Evolutionary conservation across 1,140 invertebrate species (phyloP), one percentile per base, ranked within the genome.

Genomic region (Cydia strobilella): DNA sequence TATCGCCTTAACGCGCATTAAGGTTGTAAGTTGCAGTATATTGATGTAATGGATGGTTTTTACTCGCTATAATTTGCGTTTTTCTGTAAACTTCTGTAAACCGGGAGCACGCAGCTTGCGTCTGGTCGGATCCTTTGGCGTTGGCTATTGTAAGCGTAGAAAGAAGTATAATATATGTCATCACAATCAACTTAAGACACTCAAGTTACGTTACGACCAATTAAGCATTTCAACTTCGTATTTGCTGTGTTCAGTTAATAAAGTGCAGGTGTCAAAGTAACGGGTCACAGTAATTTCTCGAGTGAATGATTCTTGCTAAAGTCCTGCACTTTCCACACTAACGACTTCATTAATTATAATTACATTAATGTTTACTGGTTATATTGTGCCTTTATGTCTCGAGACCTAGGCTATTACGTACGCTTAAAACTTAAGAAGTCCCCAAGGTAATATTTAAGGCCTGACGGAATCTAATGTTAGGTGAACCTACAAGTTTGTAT

Each of bases 61-160:
- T 75, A 63, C 69, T 15, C 20, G 42, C 18, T 18, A 54, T 72
- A 75, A 75, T 75, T 75, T 75, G 51, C 45, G 75, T 63, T 75
- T 72, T 75, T 75, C 25, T 71, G 54, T 23, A 72, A 63, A 72
- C 20, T 72, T 51, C 39, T 35, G 65, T 69, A 69, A 69, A 54
- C 48, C 75, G 71, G 75, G 48, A 31, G 27, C n/a, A 7, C 20
- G 65, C 65, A 69, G 31, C 65, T 39, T 69, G 27, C 31, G 48
- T 51, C 48, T 18, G n/a, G 51, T 9, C n/a, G 15, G n/a, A 59
- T 59, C 7, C 54, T 59, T 59, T 12, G 20, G 18, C 6, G 18
- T 59, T 9, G 54, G 54, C 9, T 23, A 59, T 10, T 20, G 54
- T 59, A 59, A 59, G 20, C 20, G 18, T 59, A n/a, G 54, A 51